phyloP scores from a whole-genome alignment of 2,113 vertebrate genomes.

The Syngnathus floridae region DNA sequence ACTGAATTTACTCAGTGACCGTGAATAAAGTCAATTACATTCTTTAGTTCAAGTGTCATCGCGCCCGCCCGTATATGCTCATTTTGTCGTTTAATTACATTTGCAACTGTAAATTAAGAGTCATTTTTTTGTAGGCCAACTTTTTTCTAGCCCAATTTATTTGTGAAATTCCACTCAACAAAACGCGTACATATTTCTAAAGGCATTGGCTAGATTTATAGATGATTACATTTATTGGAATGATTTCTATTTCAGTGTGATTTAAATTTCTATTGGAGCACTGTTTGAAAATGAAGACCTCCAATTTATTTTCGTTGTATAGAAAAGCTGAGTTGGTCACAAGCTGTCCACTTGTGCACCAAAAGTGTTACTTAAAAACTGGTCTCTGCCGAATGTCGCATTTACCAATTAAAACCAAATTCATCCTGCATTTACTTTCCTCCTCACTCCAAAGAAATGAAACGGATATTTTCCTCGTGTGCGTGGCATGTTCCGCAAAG shows the following conservation, averaged over 20 bases:
- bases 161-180: background rate
- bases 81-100: background rate
- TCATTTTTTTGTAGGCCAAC: background rate
- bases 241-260: too few relatives aligned
- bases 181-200: too few relatives aligned
- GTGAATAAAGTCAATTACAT: too few relatives aligned
- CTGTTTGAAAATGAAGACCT: background rate
- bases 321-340: background rate
- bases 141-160: background rate
- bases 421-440: too few relatives aligned
- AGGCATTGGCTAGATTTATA: too few relatives aligned
- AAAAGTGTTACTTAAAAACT: background rate
- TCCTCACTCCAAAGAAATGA: background rate
- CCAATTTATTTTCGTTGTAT: background rate
- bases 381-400: background rate
- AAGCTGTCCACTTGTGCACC: background rate
- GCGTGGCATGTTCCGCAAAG: slow-evolving; percentile 1
- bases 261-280: too few relatives aligned
- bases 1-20: background rate
- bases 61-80: background rate
- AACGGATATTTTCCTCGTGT: background rate
- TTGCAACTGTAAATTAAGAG: background rate
- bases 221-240: too few relatives aligned
- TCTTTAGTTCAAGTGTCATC: too few relatives aligned
- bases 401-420: background rate